Conservation (phyloP, 2,797 vertebrate genomes). For the Scyliorhinus canicula region DNA sequence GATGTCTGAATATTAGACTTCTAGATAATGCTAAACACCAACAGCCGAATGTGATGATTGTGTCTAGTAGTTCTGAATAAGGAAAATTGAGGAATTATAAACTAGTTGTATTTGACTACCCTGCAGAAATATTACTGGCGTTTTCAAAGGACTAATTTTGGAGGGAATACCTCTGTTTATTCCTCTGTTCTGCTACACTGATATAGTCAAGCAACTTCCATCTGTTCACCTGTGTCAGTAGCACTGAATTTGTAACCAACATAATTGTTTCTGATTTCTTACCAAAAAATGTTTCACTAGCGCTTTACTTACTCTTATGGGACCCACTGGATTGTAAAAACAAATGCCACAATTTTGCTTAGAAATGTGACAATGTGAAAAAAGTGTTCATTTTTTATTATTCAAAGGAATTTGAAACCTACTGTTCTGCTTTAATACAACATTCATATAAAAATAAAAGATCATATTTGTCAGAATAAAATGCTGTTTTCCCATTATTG, state of each 20-base stretch:
- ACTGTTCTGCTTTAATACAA: slow-evolving; percentile 35
- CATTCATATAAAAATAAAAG: slow-evolving; percentile 23
- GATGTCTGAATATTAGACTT: not conserved
- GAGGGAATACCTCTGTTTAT: not conserved
- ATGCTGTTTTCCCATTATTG: slow-evolving; percentile 26
- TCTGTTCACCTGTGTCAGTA: slow-evolving; percentile 18
- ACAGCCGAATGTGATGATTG: not conserved
- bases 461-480: slow-evolving; percentile 33
- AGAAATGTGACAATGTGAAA: slow-evolving; percentile 25
- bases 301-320: slow-evolving; percentile 10
- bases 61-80: not conserved
- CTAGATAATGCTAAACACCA: not conserved
- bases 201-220: not conserved
- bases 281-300: not conserved
- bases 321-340: not conserved
- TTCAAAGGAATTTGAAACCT: slow-evolving; percentile 21
- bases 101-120: not conserved
- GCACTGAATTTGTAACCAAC: not conserved
- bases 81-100: not conserved
- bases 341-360: slow-evolving; percentile 23
- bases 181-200: not conserved
- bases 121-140: not conserved
- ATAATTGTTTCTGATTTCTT: not conserved
- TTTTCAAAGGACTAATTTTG: not conserved
- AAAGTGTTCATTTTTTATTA: not conserved